These are phyloP conservation scores for Halcyon smyrnensis DNA, from an alignment of 2,797 vertebrate species.

Conservation along the genomic window DNA sequence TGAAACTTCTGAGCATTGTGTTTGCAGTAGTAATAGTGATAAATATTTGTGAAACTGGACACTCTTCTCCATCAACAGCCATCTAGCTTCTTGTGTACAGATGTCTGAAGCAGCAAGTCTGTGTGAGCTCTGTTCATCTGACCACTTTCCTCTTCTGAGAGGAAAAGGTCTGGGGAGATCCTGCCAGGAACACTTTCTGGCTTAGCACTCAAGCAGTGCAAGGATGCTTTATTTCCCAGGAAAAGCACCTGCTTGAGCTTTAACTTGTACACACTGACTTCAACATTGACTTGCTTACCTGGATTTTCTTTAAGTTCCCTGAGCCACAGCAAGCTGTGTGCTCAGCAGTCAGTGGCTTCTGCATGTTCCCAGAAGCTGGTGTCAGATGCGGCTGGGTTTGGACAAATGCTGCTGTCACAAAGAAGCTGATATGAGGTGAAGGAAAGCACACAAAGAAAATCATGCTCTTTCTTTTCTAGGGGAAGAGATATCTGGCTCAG, in stretches of 20 bases:
- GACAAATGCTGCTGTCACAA: not conserved
- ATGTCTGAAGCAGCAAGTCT: not conserved
- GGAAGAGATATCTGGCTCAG: conserved; percentile 97
- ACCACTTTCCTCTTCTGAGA: not conserved
- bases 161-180: not conserved
- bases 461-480: conserved; percentile 77
- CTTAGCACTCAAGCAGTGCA: not conserved
- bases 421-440: not conserved
- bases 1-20: not conserved
- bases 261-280: not conserved
- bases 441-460: not conserved
- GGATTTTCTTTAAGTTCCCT: not conserved
- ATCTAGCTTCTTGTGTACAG: not conserved
- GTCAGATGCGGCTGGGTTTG: not conserved
- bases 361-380: not conserved
- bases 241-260: not conserved
- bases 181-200: not conserved
- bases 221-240: not conserved
- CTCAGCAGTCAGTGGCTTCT: not conserved
- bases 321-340: not conserved
- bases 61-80: not conserved
- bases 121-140: not conserved
- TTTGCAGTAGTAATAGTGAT: not conserved
- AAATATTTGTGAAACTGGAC: not conserved
- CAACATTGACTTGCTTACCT: not conserved